Conservation (phyloP, 1,140 invertebrate species). For the Theocolax elegans region DNA sequence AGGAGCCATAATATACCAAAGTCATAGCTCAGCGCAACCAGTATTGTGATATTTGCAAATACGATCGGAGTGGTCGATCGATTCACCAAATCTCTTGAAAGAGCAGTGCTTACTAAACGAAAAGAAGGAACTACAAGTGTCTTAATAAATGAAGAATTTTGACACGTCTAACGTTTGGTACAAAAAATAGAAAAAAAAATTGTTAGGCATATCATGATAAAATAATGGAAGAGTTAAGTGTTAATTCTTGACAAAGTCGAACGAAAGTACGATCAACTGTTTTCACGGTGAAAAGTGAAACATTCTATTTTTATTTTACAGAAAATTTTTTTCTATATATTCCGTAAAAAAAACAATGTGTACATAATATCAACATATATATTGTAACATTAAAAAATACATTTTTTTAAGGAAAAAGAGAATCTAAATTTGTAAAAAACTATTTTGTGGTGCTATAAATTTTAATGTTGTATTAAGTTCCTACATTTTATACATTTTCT, state of each 20-base stretch:
- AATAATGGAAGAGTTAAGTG: conserved; percentile 11
- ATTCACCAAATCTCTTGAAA: conserved; percentile 5
- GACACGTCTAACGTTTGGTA: not conserved
- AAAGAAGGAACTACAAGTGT: conserved; percentile 15
- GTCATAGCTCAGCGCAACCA: conserved; percentile 79
- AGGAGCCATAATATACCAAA: conserved; percentile 81
- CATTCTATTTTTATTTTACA: conserved; percentile 30
- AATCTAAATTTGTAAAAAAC: conserved; percentile 17
- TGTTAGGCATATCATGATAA: conserved; percentile 33
- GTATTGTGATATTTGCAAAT: conserved; percentile 65
- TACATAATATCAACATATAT: conserved; percentile 36
- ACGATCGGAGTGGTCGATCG: conserved; percentile 12
- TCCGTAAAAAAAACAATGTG: conserved; percentile 18
- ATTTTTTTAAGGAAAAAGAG: conserved; percentile 17
- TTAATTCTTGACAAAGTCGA: conserved; percentile 8
- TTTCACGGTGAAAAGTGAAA: conserved; percentile 27
- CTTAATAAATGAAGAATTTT: conserved; percentile 20
- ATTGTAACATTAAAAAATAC: conserved; percentile 14
- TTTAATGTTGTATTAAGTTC: conserved; percentile 24
- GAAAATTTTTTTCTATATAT: conserved; percentile 35
- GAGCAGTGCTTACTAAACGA: conserved; percentile 28
- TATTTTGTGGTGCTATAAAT: conserved; percentile 29
- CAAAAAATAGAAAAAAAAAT: conserved; percentile 12
- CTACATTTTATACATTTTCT: conserved; percentile 25
- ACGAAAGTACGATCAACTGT: conserved; percentile 19